These are phyloP conservation scores for Podilymbus podiceps DNA, from an alignment of 2,113 vertebrate genomes.

Conservation along the genomic window DNA sequence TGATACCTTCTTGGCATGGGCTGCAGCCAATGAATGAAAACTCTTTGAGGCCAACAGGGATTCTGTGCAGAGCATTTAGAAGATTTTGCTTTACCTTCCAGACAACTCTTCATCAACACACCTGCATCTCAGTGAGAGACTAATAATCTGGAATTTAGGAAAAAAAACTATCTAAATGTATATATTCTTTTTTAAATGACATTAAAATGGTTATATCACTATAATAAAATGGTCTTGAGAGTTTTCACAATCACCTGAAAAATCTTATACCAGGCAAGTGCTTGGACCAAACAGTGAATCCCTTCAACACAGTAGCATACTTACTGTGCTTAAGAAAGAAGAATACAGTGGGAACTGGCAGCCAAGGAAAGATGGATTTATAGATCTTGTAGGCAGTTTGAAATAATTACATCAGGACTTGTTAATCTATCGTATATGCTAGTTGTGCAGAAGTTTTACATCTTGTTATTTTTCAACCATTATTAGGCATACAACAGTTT, in stretches of 20 bases:
- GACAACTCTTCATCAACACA: neutral
- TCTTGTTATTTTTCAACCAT: neutral
- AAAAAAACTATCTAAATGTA: neutral
- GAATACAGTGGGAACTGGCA: neutral
- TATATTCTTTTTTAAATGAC: neutral
- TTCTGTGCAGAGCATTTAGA: neutral
- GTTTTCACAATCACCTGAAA: neutral
- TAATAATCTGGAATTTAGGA: neutral
- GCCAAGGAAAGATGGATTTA: neutral
- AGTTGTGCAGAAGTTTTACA: neutral
- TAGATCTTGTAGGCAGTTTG: neutral
- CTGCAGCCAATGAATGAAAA: neutral
- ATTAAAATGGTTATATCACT: neutral
- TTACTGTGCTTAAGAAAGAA: neutral
- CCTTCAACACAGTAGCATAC: neutral
- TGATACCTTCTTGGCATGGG: neutral
- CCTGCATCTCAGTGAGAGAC: neutral
- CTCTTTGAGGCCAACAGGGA: neutral
- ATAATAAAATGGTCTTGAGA: neutral
- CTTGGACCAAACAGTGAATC: neutral
- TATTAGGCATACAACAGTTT: neutral
- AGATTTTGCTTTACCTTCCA: neutral
- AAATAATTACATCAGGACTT: neutral
- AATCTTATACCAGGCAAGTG: neutral
- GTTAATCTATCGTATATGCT: neutral